A percentile compares a stretch with the other conserved stretches of the same genome.
Evolutionary conservation across 2,888 invertebrate genomes (phyloP).

Genomic region (Phalera bucephala): DNA sequence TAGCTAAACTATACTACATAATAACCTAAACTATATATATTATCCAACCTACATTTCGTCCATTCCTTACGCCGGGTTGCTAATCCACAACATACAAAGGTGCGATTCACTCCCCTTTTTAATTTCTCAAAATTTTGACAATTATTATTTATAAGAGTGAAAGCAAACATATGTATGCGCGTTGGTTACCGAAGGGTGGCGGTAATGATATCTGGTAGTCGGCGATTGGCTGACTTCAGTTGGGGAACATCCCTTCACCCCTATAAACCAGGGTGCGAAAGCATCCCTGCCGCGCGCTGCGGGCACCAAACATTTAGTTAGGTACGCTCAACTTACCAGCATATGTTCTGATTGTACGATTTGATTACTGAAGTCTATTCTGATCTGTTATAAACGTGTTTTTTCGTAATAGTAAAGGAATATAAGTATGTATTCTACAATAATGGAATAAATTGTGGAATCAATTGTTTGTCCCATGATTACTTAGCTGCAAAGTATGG

Average conservation of each 20-base stretch:
- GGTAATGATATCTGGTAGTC: constrained; percentile 54
- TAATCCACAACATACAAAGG: background rate
- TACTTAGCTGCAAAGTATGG: no score
- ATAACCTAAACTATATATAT: no score
- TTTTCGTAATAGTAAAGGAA: no score
- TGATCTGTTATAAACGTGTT: no score
- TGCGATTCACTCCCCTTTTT: constrained; percentile 53
- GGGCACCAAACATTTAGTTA: constrained; percentile 61
- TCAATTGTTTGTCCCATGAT: no score
- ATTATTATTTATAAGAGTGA: constrained; percentile 76
- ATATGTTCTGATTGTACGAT: constrained; percentile 42
- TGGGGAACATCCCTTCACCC: constrained; percentile 65
- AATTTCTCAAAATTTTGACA: constrained; percentile 56
- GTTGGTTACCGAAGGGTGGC: constrained; percentile 56
- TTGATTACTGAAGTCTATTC: constrained; percentile 10
- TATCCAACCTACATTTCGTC: no score
- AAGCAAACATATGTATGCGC: constrained; percentile 74
- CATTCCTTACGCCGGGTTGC: no score
- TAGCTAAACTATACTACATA: no score
- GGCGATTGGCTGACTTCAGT: constrained; percentile 61
- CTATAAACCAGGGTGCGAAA: constrained; percentile 29
- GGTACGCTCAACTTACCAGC: constrained; percentile 44
- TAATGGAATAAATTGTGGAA: no score
- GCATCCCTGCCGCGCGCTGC: constrained; percentile 56
- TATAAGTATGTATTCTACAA: no score